A percentile compares a stretch with the other conserved stretches of the same genome.
Conservation (phyloP, 2,113 vertebrate species). For the Salminus brasiliensis region DNA sequence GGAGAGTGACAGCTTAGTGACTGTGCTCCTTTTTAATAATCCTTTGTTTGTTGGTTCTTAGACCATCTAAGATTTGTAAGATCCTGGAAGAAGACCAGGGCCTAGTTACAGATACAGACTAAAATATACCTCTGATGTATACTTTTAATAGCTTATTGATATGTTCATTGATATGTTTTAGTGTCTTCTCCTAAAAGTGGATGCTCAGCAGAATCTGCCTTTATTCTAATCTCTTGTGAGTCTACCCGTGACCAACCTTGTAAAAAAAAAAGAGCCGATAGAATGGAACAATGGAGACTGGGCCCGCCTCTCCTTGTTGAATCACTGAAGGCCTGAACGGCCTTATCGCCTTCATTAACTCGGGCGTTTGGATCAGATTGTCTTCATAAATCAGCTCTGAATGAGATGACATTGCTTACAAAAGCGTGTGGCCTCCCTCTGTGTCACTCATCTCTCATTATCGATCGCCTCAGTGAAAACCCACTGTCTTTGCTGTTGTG, state of each 20-base stretch:
- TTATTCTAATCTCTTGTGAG: slow-evolving; percentile 3
- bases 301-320: not conserved
- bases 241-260: not conserved
- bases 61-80: not conserved
- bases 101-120: not conserved
- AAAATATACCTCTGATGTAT: not conserved
- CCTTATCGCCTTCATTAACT: slow-evolving; percentile 46
- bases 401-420: slow-evolving; percentile 33
- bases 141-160: not conserved
- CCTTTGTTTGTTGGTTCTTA: not conserved
- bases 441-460: slow-evolving; percentile 41
- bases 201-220: slow-evolving; percentile 6
- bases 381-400: slow-evolving; percentile 48
- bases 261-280: slow-evolving; percentile 18
- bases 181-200: not conserved
- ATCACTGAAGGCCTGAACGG: not conserved
- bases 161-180: not conserved
- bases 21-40: not conserved
- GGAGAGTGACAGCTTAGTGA: not conserved
- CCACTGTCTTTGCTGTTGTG: not conserved
- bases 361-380: not conserved
- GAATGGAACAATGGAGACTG: slow-evolving; percentile 21
- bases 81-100: not conserved
- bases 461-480: slow-evolving; percentile 29
- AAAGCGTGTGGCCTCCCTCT: slow-evolving; percentile 1